Conservation (phyloP, 1,140 invertebrate genomes). For the Lepidurus packardi region DNA sequence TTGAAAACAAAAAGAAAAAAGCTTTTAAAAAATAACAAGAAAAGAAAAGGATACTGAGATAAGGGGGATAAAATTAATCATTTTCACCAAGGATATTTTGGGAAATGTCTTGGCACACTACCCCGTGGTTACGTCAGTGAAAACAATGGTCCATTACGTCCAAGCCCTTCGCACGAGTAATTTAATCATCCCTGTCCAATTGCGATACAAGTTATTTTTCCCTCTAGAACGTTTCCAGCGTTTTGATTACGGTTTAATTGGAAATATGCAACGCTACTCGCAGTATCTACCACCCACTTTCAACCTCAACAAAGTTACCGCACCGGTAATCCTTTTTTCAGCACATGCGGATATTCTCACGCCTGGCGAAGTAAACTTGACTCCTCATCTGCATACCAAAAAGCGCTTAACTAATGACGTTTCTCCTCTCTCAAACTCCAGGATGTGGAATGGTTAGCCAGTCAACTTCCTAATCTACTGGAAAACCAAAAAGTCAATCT, state of each 20-base stretch:
- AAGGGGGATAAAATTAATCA: background rate
- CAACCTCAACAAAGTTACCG: slow-evolving; percentile 53
- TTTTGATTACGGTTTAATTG: slow-evolving; percentile 59
- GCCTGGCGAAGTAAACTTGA: background rate
- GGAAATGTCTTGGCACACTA: background rate
- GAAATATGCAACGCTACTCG: slow-evolving; percentile 55
- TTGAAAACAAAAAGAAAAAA: background rate
- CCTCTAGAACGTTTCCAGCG: slow-evolving; percentile 41
- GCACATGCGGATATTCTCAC: slow-evolving; percentile 2
- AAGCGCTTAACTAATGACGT: background rate
- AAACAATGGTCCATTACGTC: background rate
- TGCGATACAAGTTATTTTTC: slow-evolving; percentile 20
- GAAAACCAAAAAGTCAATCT: background rate
- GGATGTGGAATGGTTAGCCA: background rate
- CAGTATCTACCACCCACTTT: slow-evolving; percentile 59
- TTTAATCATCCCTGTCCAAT: background rate
- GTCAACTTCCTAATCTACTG: background rate
- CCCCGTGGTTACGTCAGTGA: background rate
- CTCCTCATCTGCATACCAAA: background rate
- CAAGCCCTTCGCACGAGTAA: background rate
- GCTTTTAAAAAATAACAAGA: too few species aligned
- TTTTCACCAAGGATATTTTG: background rate
- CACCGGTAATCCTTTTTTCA: slow-evolving; percentile 57
- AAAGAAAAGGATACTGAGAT: too few species aligned
- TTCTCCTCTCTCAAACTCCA: background rate